phyloP scores from a whole-genome alignment of 2,113 vertebrate genomes.

The Oophaga pumilio region DNA sequence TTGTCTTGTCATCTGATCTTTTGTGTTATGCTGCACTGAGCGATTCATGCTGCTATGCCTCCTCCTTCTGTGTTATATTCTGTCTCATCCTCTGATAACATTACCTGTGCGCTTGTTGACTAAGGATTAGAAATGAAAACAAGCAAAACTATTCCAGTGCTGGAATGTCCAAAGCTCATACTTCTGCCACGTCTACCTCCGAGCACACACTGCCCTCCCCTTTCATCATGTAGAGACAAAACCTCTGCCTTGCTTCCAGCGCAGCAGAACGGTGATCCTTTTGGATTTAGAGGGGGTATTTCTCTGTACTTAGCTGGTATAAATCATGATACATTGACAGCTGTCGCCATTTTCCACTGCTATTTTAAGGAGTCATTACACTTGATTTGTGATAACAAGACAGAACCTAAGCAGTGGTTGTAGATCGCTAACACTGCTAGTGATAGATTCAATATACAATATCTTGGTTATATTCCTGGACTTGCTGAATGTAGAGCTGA shows the following conservation, averaged over 20 bases:
- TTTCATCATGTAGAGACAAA: not conserved
- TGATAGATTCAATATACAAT: not conserved
- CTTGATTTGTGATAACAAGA: not conserved
- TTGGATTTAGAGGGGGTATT: not conserved
- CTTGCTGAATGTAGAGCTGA: not conserved
- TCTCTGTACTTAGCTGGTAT: not conserved
- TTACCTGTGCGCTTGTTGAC: constrained; percentile 2
- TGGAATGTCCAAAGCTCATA: constrained; percentile 44
- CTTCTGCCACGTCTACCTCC: constrained; percentile 69
- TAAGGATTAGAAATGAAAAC: constrained; percentile 34
- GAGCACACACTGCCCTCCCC: constrained; percentile 41
- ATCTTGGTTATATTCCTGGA: not conserved
- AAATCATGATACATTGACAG: not conserved
- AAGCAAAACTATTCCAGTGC: constrained; percentile 14
- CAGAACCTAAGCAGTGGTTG: not conserved
- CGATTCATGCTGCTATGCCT: not conserved
- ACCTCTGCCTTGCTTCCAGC: not conserved
- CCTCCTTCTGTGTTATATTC: constrained; percentile 7
- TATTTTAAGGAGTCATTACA: not conserved
- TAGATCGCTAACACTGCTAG: not conserved
- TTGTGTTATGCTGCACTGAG: not conserved
- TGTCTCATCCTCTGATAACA: constrained; percentile 9
- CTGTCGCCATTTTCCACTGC: not conserved
- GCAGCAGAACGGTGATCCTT: not conserved
- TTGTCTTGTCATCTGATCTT: not conserved